Conservation (phyloP, 2,113 vertebrate genomes). For the Butastur rufipennis region DNA sequence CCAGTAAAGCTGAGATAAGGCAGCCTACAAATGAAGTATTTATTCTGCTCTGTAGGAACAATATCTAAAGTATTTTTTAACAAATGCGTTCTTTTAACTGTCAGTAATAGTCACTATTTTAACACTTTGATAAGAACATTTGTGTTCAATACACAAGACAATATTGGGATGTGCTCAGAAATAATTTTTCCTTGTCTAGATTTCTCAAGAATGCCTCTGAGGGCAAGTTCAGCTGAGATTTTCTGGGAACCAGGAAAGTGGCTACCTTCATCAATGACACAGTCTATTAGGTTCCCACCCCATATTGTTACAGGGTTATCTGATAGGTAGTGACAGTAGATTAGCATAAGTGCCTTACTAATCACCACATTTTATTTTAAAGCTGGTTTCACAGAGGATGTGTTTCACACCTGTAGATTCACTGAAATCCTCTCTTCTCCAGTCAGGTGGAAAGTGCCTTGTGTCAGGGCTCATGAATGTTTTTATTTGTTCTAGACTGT, state of each 20-base stretch:
- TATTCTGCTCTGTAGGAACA: neutral
- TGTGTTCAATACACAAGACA: conserved; percentile 7
- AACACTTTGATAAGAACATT: conserved; percentile 6
- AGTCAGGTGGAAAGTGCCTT: neutral
- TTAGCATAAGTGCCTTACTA: neutral
- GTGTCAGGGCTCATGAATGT: neutral
- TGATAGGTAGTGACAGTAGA: neutral
- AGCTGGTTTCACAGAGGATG: neutral
- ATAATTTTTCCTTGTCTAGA: neutral
- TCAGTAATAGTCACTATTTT: neutral
- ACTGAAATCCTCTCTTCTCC: neutral
- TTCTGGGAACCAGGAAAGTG: neutral
- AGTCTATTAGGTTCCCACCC: neutral
- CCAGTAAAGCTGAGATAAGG: conserved; percentile 52
- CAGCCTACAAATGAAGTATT: neutral
- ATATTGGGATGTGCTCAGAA: conserved; percentile 4
- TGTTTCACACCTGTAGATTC: neutral
- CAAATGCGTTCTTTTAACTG: neutral
- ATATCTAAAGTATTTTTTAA: neutral
- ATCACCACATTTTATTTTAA: neutral
- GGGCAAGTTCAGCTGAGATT: neutral
- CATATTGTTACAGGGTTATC: neutral
- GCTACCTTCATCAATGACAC: neutral
- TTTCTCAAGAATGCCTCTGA: conserved; percentile 17
- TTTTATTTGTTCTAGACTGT: neutral